Evolutionary conservation across 2,797 vertebrate species (phyloP).

Genomic region (Manis crassicaudata): DNA sequence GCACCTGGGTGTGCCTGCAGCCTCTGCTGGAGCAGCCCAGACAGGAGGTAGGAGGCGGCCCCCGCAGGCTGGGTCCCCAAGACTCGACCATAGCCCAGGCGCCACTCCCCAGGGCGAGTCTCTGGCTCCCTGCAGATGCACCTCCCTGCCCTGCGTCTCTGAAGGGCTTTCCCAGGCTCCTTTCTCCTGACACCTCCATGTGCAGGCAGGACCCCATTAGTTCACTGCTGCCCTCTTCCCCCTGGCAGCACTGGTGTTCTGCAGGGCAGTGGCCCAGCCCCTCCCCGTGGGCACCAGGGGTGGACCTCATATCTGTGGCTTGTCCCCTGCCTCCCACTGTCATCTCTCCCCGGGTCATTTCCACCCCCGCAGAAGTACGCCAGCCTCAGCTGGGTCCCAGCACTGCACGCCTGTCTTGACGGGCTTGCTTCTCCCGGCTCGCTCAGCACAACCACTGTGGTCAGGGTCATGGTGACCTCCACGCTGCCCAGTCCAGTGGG

Average conservation of each 20-base stretch:
- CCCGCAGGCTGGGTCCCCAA: not conserved
- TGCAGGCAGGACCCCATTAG: not conserved
- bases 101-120: not conserved
- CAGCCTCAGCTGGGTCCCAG: not conserved
- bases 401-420: not conserved
- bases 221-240: not conserved
- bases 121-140: not conserved
- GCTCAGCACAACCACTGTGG: not conserved
- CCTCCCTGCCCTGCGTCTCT: not conserved
- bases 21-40: not conserved
- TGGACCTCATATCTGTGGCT: not conserved
- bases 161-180: not conserved
- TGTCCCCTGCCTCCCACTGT: not conserved
- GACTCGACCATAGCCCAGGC: rapidly evolving
- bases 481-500: not conserved
- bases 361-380: rapidly evolving
- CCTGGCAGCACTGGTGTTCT: not conserved
- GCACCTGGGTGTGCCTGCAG: not conserved
- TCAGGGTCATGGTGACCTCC: not conserved
- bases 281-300: not conserved
- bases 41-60: too few relatives aligned
- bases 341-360: not conserved
- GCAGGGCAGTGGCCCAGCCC: not conserved
- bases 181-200: rapidly evolving
- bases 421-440: not conserved